phyloP scores from a whole-genome alignment of 2,888 invertebrate genomes.

The Rhingia campestris region DNA sequence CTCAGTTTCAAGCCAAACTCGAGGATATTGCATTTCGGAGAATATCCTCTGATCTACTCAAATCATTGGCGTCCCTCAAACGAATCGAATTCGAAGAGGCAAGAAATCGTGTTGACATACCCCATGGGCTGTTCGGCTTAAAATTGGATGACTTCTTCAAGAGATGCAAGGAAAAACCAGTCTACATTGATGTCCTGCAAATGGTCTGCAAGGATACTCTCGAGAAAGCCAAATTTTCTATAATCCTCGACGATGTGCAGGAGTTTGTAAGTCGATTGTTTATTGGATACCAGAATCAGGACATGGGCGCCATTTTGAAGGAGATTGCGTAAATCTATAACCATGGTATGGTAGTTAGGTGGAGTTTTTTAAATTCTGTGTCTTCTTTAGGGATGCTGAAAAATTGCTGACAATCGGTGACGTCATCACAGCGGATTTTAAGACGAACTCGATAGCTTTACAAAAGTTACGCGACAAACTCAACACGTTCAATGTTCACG shows the following conservation, averaged over 20 bases:
- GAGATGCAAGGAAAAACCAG: background rate
- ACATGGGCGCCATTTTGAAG: background rate
- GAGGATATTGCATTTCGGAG: background rate
- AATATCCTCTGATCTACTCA: background rate
- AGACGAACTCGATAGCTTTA: constrained; percentile 5
- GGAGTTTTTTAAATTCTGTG: background rate
- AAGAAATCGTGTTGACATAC: constrained; percentile 19
- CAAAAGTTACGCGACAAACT: constrained; percentile 27
- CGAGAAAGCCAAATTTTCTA: constrained; percentile 30
- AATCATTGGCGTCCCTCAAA: background rate
- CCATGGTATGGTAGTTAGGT: background rate
- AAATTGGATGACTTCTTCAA: constrained; percentile 1
- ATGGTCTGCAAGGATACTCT: constrained; percentile 4
- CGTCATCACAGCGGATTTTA: constrained; percentile 1
- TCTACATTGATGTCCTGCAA: constrained; percentile 8
- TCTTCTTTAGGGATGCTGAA: constrained; percentile 10
- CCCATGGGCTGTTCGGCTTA: constrained; percentile 18
- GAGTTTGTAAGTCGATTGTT: constrained; percentile 4
- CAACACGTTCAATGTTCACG: constrained; percentile 35
- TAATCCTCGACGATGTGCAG: constrained; percentile 42
- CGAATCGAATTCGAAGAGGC: background rate
- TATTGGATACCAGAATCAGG: background rate
- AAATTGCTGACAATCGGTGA: constrained; percentile 25
- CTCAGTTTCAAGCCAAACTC: background rate
- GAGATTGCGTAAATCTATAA: constrained; percentile 31